These are phyloP conservation scores for Hyaena hyaena DNA, from an alignment of 2,113 vertebrate species.

Conservation along the genomic window DNA sequence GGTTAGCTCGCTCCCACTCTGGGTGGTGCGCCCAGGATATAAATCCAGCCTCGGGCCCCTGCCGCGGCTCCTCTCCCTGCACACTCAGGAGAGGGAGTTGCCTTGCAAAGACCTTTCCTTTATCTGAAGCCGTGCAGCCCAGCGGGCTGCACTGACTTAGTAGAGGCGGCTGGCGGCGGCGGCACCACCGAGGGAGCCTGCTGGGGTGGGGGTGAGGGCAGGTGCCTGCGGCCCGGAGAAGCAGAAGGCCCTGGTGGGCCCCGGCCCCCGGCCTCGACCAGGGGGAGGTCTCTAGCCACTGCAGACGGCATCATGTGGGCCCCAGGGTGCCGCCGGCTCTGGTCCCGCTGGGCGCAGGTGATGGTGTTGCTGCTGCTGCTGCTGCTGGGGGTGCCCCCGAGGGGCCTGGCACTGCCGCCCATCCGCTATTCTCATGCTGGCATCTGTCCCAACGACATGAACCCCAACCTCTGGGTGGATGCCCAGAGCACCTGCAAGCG, in stretches of 20 bases:
- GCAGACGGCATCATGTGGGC: constrained; percentile 86
- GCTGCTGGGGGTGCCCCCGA: constrained; percentile 78
- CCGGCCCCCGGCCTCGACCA: not conserved
- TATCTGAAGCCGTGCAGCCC: constrained; percentile 78
- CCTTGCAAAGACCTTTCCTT: constrained; percentile 85
- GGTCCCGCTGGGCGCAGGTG: constrained; percentile 88
- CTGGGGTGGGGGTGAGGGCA: constrained; percentile 75
- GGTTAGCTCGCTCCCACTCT: constrained; percentile 88
- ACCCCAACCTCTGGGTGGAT: constrained; percentile 99
- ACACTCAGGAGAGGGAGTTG: constrained; percentile 81
- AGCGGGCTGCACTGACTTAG: constrained; percentile 70
- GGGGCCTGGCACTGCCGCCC: constrained; percentile 87
- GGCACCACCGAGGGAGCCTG: constrained; percentile 66
- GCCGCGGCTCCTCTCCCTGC: constrained; percentile 82
- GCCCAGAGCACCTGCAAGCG: constrained; percentile 98
- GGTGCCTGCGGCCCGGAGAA: constrained; percentile 61
- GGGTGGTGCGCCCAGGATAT: constrained; percentile 87
- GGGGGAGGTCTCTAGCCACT: constrained; percentile 32
- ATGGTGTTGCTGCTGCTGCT: constrained; percentile 81
- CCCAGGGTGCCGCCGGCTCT: constrained; percentile 88
- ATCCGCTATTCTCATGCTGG: constrained; percentile 93
- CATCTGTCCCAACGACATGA: constrained; percentile 99
- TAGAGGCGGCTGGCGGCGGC: constrained; percentile 17
- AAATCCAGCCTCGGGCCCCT: constrained; percentile 88
- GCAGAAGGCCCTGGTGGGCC: not conserved